phyloP scores from a whole-genome alignment of 2,888 invertebrate genomes.

The Calameuta pallipes region DNA sequence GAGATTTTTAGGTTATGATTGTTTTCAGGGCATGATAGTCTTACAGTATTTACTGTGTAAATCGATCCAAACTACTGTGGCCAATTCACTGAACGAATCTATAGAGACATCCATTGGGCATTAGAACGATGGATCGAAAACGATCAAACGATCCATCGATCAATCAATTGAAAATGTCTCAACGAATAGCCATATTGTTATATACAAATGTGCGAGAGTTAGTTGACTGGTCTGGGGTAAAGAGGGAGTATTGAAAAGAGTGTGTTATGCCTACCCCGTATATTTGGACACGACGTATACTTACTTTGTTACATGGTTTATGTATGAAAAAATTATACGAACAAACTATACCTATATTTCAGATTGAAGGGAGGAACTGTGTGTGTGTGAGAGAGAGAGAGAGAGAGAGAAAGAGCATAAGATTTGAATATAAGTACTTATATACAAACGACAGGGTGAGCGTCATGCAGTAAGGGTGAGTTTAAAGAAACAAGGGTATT shows the following conservation, averaged over 20 bases:
- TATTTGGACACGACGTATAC: neutral
- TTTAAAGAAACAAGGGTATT: neutral
- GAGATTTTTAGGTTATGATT: neutral
- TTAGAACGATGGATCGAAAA: neutral
- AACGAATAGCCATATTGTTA: neutral
- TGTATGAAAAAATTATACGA: neutral
- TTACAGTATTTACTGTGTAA: neutral
- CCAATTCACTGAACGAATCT: neutral
- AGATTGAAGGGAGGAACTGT: neutral
- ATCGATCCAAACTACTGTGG: neutral
- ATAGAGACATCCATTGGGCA: neutral
- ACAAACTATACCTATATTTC: neutral
- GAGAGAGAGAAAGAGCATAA: neutral
- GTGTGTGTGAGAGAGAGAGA: neutral
- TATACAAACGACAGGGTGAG: neutral
- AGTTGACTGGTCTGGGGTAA: neutral
- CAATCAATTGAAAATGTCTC: neutral
- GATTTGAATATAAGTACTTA: neutral
- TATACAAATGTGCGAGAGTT: neutral
- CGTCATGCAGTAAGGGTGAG: neutral
- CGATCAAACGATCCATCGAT: neutral
- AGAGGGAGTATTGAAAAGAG: neutral
- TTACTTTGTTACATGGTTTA: neutral
- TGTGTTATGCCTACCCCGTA: neutral
- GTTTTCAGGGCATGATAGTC: neutral